Conservation (phyloP, 1,140 invertebrate species). For the Ericerus pela region DNA sequence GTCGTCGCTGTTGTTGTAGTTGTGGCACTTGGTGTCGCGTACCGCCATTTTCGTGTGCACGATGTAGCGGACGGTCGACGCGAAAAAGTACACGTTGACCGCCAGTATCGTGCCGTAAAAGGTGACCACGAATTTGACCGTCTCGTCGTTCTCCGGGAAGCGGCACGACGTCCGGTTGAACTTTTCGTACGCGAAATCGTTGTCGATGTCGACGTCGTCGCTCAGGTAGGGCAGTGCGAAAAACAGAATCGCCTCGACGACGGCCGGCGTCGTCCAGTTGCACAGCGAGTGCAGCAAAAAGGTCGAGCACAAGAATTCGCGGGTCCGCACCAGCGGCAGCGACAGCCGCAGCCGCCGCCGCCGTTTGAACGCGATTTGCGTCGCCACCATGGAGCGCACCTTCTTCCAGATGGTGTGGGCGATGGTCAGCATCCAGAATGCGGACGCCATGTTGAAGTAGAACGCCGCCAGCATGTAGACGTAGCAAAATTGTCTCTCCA, state of each 20-base stretch:
- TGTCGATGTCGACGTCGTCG: conserved; percentile 29
- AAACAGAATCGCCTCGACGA: conserved; percentile 34
- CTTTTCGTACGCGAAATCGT: too few relatives aligned
- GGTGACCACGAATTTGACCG: conserved; percentile 38
- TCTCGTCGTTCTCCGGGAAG: conserved; percentile 36
- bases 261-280: conserved; percentile 37
- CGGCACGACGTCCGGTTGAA: conserved; percentile 37
- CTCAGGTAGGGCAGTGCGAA: conserved; percentile 28
- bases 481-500: conserved; percentile 26
- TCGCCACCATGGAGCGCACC: conserved; percentile 34
- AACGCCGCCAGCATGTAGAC: conserved; percentile 35
- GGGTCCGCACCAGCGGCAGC: too few relatives aligned
- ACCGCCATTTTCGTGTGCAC: background rate
- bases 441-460: conserved; percentile 38
- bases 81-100: conserved; percentile 27
- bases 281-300: conserved; percentile 38
- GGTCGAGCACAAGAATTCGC: conserved; percentile 29
- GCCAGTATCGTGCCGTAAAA: conserved; percentile 35
- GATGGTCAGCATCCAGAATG: conserved; percentile 45
- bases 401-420: conserved; percentile 42
- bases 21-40: background rate
- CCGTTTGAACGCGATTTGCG: too few relatives aligned
- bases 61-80: background rate
- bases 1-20: too few relatives aligned
- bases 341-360: too few relatives aligned